Evolutionary conservation across 2,797 vertebrate genomes (phyloP), one percentile per base, ranked within the genome.

Genomic region (Chaenodraco wilsoni): DNA sequence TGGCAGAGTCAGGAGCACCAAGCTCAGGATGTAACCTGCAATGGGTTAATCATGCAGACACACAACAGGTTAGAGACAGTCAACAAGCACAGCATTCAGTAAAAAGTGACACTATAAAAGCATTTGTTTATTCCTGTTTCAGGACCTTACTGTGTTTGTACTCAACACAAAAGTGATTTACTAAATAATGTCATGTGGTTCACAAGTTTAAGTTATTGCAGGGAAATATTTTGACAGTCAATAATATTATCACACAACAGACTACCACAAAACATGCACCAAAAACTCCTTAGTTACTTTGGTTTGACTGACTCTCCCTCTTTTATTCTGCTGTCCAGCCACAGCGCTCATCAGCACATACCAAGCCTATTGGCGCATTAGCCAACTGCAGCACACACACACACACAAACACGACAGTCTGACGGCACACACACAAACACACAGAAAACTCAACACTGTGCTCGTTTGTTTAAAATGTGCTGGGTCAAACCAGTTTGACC

Each of bases 1-100:
- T 69, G 98, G 98, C 88, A 99, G 93, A 76, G 98, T 99, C 51
- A 99, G 91, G 49, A 99, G 95, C 61, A 99, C 97, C 87, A 99
- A 92, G 90, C 98, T 99, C 87, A 99, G 89, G 88, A 99, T 97
- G 87, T 99, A 99, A 91, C 98, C 98, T 99, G 93, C 1, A 83
- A 80, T 45, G 80, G 16, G 12, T n/a, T 51, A 80, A 7, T 69
- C 3, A 80, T 2, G 7, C 4, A 66, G 2, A 17, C 40, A 44
- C 33, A 45, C 19, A 31, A 60, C n/a, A 3, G 0, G 21, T 9
- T 14, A 33, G 40, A 58, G 9, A 60, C 27, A 41, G 31, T 63
- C 1, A 63, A 23, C 14, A 69, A 52, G 56, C 61, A 43, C 12
- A 46, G 46, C 23, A 54, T 21, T 0, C 60, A 41, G 15, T 23